phyloP scores from a whole-genome alignment of 2,797 vertebrate species.

The Channallabes apus region DNA sequence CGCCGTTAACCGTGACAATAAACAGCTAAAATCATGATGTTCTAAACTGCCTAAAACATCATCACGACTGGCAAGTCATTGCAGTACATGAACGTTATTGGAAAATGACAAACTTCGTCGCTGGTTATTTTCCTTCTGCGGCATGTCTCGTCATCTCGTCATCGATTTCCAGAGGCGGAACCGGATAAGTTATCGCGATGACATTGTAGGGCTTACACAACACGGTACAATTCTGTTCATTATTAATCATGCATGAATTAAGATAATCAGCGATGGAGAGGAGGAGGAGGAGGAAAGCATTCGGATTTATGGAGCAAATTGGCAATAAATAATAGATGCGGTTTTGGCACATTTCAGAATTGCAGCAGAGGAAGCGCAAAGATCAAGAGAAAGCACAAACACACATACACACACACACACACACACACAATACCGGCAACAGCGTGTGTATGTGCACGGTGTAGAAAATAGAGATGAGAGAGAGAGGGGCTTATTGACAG shows the following conservation, averaged over 20 bases:
- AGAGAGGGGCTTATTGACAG: conserved; percentile 46
- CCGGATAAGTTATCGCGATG: background rate
- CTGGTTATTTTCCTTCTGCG: background rate
- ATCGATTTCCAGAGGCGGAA: background rate
- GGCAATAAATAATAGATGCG: conserved; percentile 80
- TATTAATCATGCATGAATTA: conserved; percentile 39
- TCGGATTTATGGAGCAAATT: conserved; percentile 75
- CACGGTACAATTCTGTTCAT: conserved; percentile 13
- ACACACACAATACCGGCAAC: conserved; percentile 15
- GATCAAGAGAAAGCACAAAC: conserved; percentile 75
- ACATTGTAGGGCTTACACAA: background rate
- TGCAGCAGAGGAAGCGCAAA: conserved; percentile 74
- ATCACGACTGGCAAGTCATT: background rate
- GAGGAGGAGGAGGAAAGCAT: conserved; percentile 46
- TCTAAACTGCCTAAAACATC: background rate
- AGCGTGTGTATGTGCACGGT: conserved; percentile 21
- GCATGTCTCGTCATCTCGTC: too few species aligned
- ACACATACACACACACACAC: conserved; percentile 28
- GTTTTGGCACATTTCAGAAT: conserved; percentile 77
- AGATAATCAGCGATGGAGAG: conserved; percentile 42
- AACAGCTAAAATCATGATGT: background rate
- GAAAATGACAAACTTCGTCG: background rate
- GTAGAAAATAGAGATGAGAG: conserved; percentile 23
- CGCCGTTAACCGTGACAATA: background rate
- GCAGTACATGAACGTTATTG: background rate